A percentile compares a stretch with the other conserved stretches of the same genome.
Evolutionary conservation across 23 tunicate genomes (phyloP).

Genomic region (Aplidium turbinatum): DNA sequence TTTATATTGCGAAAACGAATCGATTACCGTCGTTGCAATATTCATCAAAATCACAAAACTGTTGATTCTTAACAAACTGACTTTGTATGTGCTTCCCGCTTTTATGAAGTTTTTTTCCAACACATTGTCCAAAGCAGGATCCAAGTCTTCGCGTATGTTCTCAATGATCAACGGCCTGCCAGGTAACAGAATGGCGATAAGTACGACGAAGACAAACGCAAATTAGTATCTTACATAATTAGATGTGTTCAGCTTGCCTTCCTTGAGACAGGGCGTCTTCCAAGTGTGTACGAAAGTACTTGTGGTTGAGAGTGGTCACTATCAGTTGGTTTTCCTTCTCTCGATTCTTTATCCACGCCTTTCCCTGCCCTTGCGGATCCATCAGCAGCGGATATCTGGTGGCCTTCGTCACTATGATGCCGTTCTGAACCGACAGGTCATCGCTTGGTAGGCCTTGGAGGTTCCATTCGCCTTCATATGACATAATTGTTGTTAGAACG

Average conservation of each 20-base stretch:
- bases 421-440: slow-evolving; percentile 95
- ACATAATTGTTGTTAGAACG: neutral
- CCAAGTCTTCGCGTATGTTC: slow-evolving; percentile 90
- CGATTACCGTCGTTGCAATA: no score
- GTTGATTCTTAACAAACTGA: no score
- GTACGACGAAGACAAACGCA: neutral
- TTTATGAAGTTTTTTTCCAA: slow-evolving; percentile 98
- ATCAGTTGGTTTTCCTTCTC: slow-evolving; percentile 90
- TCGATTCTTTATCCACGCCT: slow-evolving; percentile 90
- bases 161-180: slow-evolving; percentile 89
- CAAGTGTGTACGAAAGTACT: slow-evolving; percentile 91
- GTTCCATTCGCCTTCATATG: slow-evolving; percentile 86
- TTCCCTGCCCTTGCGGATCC: slow-evolving; percentile 98
- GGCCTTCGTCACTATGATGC: slow-evolving; percentile 96
- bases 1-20: no score
- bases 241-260: slow-evolving; percentile 42
- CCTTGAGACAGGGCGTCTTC: slow-evolving; percentile 95
- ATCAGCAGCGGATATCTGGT: slow-evolving; percentile 92
- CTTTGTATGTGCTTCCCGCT: slow-evolving; percentile 89
- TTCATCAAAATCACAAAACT: no score
- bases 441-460: slow-evolving; percentile 95
- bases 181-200: no score
- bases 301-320: slow-evolving; percentile 85
- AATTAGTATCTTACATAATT: neutral
- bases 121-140: slow-evolving; percentile 94